Evolutionary conservation across 2,797 vertebrate species (phyloP).

Genomic region (Gobio occitaniae): DNA sequence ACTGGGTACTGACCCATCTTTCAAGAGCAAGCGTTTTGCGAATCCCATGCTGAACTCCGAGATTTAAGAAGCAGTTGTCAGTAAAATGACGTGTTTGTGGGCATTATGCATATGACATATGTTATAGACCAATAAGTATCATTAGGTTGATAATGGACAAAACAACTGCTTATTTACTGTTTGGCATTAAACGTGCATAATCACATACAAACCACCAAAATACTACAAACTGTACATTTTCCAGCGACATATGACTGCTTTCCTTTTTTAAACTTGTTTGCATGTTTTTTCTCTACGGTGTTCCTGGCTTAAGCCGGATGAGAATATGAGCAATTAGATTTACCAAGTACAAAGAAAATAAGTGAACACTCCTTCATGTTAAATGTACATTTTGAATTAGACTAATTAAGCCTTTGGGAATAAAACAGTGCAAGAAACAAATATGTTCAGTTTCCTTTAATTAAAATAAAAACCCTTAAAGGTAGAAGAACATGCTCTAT

Average conservation of each 20-base stretch:
- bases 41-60: no score
- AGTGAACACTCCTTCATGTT: not conserved
- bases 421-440: slow-evolving; percentile 15
- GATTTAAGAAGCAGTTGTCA: no score
- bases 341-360: not conserved
- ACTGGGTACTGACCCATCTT: no score
- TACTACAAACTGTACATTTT: not conserved
- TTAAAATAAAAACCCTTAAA: slow-evolving; percentile 16
- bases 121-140: no score
- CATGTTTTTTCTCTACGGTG: not conserved
- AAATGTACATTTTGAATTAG: slow-evolving; percentile 28
- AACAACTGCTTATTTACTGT: no score
- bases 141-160: no score
- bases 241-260: not conserved
- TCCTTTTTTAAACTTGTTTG: not conserved
- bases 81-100: no score
- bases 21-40: no score
- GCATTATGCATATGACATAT: no score
- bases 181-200: no score
- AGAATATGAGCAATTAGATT: slow-evolving; percentile 19
- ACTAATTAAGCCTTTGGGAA: slow-evolving; percentile 50
- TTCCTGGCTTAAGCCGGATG: not conserved
- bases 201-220: no score
- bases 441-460: slow-evolving; percentile 19
- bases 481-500: not conserved